phyloP scores from a whole-genome alignment of 2,797 vertebrate species.

The Thaleichthys pacificus region DNA sequence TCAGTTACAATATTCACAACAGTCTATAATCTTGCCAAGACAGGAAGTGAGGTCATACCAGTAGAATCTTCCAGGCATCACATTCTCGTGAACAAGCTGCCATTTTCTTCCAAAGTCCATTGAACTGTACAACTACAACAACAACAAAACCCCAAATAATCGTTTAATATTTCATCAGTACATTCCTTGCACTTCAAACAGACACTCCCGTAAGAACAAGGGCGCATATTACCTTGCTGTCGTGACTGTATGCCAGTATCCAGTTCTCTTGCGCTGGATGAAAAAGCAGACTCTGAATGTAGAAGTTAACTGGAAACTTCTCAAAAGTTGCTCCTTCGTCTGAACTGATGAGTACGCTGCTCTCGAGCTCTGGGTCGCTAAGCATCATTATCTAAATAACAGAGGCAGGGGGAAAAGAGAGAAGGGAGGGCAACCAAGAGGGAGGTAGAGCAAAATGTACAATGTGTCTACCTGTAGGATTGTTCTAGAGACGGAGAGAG shows the following conservation, averaged over 20 bases:
- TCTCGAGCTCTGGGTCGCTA: conserved; percentile 93
- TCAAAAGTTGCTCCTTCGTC: conserved; percentile 96
- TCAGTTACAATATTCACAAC: background rate
- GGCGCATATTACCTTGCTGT: conserved; percentile 83
- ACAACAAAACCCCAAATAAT: background rate
- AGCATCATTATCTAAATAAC: conserved; percentile 92
- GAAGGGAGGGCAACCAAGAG: conserved; percentile 3
- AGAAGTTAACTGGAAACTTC: conserved; percentile 91
- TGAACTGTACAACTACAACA: conserved; percentile 90
- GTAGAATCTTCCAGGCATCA: conserved; percentile 95
- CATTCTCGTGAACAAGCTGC: conserved; percentile 89
- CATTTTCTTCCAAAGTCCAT: conserved; percentile 94
- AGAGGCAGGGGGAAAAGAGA: conserved; percentile 29
- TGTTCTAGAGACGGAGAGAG: background rate
- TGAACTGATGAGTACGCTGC: conserved; percentile 92
- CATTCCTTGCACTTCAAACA: conserved; percentile 8
- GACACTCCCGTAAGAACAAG: conserved; percentile 23
- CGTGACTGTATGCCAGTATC: conserved; percentile 93
- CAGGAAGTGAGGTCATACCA: conserved; percentile 78
- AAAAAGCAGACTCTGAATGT: conserved; percentile 93
- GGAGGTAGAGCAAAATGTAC: background rate
- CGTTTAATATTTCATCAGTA: conserved; percentile 3
- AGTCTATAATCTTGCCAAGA: background rate
- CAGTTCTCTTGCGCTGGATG: conserved; percentile 93
- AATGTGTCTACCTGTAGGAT: too few species aligned